These are phyloP conservation scores for Troides oblongomaculatus DNA, from an alignment of 2,888 invertebrate genomes.

Conservation along the genomic window DNA sequence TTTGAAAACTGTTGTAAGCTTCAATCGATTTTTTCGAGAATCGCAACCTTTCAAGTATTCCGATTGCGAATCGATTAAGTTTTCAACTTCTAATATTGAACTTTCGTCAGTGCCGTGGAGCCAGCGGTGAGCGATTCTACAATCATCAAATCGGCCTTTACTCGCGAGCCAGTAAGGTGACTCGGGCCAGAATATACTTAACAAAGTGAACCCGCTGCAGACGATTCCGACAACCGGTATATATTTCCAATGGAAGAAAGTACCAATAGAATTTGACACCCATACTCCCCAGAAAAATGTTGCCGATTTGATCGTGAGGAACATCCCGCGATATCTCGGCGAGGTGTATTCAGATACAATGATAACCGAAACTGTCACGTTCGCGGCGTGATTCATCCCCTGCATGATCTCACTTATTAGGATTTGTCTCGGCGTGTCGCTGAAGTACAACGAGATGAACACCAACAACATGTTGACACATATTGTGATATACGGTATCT, in stretches of 20 bases:
- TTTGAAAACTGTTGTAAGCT: not conserved
- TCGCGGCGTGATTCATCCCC: constrained; percentile 39
- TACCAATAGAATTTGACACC: constrained; percentile 45
- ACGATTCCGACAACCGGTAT: constrained; percentile 40
- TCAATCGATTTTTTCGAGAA: constrained; percentile 12
- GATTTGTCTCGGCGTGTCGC: constrained; percentile 38
- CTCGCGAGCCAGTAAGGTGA: constrained; percentile 50
- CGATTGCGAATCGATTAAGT: constrained; percentile 39
- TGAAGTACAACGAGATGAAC: constrained; percentile 39
- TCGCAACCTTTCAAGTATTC: constrained; percentile 32
- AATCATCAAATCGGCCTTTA: constrained; percentile 41
- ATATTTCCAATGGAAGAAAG: constrained; percentile 42
- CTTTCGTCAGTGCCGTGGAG: constrained; percentile 41
- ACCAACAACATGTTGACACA: constrained; percentile 35
- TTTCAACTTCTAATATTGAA: constrained; percentile 44
- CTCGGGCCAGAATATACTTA: constrained; percentile 50
- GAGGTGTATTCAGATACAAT: constrained; percentile 42
- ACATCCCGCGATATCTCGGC: constrained; percentile 40
- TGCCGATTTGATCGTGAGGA: constrained; percentile 43
- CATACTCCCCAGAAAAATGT: constrained; percentile 44
- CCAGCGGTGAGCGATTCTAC: constrained; percentile 43
- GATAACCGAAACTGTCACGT: constrained; percentile 37
- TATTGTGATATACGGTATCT: constrained; percentile 39
- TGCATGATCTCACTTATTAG: constrained; percentile 42
- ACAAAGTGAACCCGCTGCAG: constrained; percentile 38